A percentile compares a stretch with the other conserved stretches of the same genome.
Conservation (phyloP, 2,797 vertebrate species). For the Squalus acanthias region DNA sequence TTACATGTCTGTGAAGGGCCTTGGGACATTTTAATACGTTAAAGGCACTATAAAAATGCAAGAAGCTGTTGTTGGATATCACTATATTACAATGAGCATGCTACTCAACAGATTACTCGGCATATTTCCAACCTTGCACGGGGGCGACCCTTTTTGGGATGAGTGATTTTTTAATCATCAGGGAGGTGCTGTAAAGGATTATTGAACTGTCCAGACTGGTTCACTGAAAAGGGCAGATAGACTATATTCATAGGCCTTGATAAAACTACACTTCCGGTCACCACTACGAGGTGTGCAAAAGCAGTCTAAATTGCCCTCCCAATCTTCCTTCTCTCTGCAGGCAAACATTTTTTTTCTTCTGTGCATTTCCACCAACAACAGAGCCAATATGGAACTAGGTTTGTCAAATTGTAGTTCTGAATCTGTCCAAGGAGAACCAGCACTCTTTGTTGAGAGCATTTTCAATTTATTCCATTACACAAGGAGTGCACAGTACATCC, state of each 20-base stretch:
- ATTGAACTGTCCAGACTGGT: not conserved
- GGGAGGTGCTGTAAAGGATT: not conserved
- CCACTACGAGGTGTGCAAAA: not conserved
- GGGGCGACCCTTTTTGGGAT: not conserved
- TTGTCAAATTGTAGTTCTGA: not conserved
- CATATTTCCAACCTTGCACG: not conserved
- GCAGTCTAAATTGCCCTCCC: not conserved
- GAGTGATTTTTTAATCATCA: not conserved
- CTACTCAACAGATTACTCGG: not conserved
- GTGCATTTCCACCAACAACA: not conserved
- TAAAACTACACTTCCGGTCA: not conserved
- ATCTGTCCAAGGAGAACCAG: not conserved
- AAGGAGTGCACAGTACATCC: not conserved
- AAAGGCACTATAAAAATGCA: not conserved
- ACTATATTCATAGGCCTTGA: not conserved
- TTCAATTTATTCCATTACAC: not conserved
- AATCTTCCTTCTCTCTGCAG: not conserved
- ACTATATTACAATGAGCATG: not conserved
- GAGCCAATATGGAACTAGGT: not conserved
- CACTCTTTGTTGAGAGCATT: too few relatives aligned
- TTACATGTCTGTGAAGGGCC: not conserved
- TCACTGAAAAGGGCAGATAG: not conserved
- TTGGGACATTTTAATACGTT: not conserved
- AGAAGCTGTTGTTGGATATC: not conserved
- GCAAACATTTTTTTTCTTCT: not conserved